Evolutionary conservation across 1,140 invertebrate species (phyloP).

Genomic region (Magallana angulata): DNA sequence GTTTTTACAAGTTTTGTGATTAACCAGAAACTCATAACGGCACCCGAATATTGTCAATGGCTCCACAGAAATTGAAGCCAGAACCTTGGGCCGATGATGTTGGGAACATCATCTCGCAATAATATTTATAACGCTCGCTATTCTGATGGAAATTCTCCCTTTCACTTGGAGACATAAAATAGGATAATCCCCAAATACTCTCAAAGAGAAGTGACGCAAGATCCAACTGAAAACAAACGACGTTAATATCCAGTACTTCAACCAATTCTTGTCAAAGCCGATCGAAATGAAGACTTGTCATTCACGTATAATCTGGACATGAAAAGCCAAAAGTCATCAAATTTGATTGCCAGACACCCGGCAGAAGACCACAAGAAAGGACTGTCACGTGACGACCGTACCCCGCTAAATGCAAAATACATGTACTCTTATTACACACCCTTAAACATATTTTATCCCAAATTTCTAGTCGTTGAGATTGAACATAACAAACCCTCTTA

Average conservation of each 20-base stretch:
- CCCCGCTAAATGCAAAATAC: too few relatives aligned
- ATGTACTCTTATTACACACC: too few relatives aligned
- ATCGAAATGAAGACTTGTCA: neutral
- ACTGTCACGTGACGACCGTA: neutral
- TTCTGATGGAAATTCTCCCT: constrained; percentile 27
- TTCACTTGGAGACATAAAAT: constrained; percentile 9
- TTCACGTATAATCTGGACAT: neutral
- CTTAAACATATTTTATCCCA: too few relatives aligned
- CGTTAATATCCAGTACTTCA: constrained; percentile 11
- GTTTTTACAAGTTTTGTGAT: constrained; percentile 24
- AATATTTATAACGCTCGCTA: constrained; percentile 2
- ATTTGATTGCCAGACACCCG: neutral
- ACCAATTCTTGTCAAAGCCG: neutral
- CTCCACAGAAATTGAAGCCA: neutral
- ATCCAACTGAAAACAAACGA: neutral
- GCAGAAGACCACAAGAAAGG: neutral
- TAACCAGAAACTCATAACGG: neutral
- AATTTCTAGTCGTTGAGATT: too few relatives aligned
- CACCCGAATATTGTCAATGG: neutral
- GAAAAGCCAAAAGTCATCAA: neutral
- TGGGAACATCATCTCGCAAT: neutral
- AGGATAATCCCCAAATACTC: neutral
- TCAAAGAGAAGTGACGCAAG: constrained; percentile 8
- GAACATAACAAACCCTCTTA: too few relatives aligned
- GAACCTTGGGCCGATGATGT: neutral